phyloP scores from a whole-genome alignment of 2,888 invertebrate genomes.

The Suillia variegata region DNA sequence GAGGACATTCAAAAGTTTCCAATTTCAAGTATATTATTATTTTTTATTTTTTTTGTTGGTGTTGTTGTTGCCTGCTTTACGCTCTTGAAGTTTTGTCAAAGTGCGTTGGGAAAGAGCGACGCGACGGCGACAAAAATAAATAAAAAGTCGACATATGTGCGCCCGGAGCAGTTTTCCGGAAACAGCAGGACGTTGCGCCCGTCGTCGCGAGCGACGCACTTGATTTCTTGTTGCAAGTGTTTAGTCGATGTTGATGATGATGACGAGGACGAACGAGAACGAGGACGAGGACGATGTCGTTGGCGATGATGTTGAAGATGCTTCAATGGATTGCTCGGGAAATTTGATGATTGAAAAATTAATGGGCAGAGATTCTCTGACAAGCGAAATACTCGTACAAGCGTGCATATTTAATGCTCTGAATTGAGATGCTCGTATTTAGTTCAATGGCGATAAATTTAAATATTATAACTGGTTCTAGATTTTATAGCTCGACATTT shows the following conservation, averaged over 20 bases:
- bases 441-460: background rate
- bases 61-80: too few species aligned
- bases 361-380: background rate
- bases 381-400: too few species aligned
- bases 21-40: slow-evolving; percentile 59
- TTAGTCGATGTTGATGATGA: slow-evolving; percentile 4
- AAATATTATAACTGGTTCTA: too few species aligned
- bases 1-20: slow-evolving; percentile 59
- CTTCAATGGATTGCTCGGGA: slow-evolving; percentile 1
- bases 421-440: too few species aligned
- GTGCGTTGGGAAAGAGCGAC: slow-evolving; percentile 29
- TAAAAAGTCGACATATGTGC: slow-evolving; percentile 62
- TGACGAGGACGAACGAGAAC: background rate
- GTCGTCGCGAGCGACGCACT: background rate
- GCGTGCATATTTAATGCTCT: background rate
- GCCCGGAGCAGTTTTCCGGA: slow-evolving; percentile 57
- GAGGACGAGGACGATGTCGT: slow-evolving; percentile 13
- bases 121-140: slow-evolving; percentile 23
- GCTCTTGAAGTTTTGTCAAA: slow-evolving; percentile 36
- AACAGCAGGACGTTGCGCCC: slow-evolving; percentile 52
- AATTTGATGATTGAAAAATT: background rate
- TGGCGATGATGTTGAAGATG: background rate
- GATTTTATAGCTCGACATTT: too few species aligned
- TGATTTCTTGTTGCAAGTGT: slow-evolving; percentile 9
- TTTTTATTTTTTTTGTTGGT: too few species aligned